Evolutionary conservation across 2,888 invertebrate species (phyloP).

Genomic region (Epistrophella euchroma): DNA sequence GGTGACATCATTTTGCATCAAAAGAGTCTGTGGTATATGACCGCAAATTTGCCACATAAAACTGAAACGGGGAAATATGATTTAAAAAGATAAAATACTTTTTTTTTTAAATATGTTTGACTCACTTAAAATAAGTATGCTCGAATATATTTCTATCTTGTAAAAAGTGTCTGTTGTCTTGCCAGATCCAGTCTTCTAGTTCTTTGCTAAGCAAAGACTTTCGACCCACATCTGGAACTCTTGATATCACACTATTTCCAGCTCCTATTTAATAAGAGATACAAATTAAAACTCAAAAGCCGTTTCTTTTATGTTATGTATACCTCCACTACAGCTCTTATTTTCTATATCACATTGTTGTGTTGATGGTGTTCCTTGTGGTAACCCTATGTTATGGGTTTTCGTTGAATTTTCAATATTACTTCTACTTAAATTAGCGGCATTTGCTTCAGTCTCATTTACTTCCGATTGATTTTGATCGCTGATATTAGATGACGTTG

Average conservation of each 20-base stretch:
- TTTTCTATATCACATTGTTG: constrained; percentile 82
- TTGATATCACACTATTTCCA: constrained; percentile 64
- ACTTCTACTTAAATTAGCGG: constrained; percentile 73
- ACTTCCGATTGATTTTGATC: constrained; percentile 59
- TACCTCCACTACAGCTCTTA: constrained; percentile 76
- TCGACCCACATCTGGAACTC: constrained; percentile 66
- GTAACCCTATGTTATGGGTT: constrained; percentile 79
- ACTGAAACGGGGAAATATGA: constrained; percentile 84
- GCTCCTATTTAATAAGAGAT: constrained; percentile 1
- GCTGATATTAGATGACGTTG: constrained; percentile 53
- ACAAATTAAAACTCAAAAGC: no score
- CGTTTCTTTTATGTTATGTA: not conserved
- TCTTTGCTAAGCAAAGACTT: constrained; percentile 85
- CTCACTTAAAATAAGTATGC: constrained; percentile 96
- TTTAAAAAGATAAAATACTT: not conserved
- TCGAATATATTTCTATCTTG: constrained; percentile 98
- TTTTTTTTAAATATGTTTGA: not conserved
- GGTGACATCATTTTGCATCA: constrained; percentile 92
- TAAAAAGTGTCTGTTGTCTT: constrained; percentile 97
- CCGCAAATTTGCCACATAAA: constrained; percentile 99
- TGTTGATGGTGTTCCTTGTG: constrained; percentile 77
- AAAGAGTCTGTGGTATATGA: constrained; percentile 94
- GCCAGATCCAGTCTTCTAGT: constrained; percentile 98
- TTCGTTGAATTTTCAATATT: constrained; percentile 75
- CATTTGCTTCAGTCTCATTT: constrained; percentile 69